Base-by-base conservation (phyloP, 37 sponge, comb jelly and placozoan species). In the Halichondria panicea region DNA sequence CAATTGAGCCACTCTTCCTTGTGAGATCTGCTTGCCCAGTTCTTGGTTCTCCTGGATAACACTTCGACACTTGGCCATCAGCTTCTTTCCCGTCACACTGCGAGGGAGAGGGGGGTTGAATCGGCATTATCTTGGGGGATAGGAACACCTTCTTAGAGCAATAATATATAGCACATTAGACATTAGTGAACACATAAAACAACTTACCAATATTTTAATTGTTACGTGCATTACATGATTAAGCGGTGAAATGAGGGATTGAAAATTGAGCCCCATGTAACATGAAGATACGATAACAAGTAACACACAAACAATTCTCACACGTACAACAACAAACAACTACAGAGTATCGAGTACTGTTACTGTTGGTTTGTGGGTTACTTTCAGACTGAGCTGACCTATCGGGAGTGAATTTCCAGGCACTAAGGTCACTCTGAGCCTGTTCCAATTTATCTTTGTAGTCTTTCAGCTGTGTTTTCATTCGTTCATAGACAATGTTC, bases 401-500 rank as follows among this genome's bases (percentile, higher is more conserved):
- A 82, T 97, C 94, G 35, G 97, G 88, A 30, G 97, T 91, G 76
- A 97, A 97, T 61, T 93, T 93, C 97, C 97, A 97, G 4, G 94
- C 97, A 88, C 92, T 93, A 33, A 97, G 79, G 57, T 97, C 97
- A 64, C 80, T 91, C 67, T 97, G 94, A 42, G 97, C 97, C 67
- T 93, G 91, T 36, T 85, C 87, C 67, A 93, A 83, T 70, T 93
- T 91, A 45, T 86, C 91, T 58, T 93, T 91, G 5, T 81, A 71
- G 28, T 87, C 88, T 22, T 80, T 75, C 8, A 97, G 86, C 54
- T 97, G 91, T 25, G 80, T 31, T 55, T 88, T 81, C 94, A 97
- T 90, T 40, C 84, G 83, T 43, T 88, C 82, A 35, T 91, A 97
- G 12, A 97, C 72, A 40, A 93, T 24, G 77, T 97, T 97, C 44